These are phyloP conservation scores for Cetonia aurata DNA, from an alignment of 2,888 invertebrate species.

Conservation along the genomic window DNA sequence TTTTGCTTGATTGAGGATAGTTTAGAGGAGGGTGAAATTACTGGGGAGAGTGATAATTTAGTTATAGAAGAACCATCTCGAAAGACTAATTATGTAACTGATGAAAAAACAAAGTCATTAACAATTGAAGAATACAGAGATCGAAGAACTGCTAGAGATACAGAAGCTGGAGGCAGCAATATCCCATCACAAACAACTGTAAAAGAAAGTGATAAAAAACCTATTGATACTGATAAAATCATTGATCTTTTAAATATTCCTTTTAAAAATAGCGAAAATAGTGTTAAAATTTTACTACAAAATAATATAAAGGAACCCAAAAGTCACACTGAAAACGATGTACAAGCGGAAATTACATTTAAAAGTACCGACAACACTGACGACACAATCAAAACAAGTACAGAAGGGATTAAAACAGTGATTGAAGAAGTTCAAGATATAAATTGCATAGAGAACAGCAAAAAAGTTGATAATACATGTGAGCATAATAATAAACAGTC, in stretches of 20 bases:
- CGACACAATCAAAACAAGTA: neutral
- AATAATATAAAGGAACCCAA: neutral
- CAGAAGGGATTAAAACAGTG: neutral
- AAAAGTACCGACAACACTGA: neutral
- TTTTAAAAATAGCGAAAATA: too few relatives aligned
- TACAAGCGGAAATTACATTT: neutral
- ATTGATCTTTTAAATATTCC: too few relatives aligned
- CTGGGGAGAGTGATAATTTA: conserved; percentile 9
- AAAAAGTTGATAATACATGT: too few relatives aligned
- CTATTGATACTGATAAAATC: neutral
- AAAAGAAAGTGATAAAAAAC: neutral
- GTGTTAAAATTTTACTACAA: too few relatives aligned
- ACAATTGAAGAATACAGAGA: conserved; percentile 31
- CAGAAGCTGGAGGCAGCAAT: neutral
- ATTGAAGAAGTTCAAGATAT: neutral
- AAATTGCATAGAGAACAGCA: too few relatives aligned
- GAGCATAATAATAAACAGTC: neutral
- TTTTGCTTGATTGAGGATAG: neutral
- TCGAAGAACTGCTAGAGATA: neutral
- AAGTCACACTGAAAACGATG: neutral
- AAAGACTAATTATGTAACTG: neutral
- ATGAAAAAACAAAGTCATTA: conserved; percentile 7
- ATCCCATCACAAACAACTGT: too few relatives aligned
- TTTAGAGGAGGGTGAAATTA: conserved; percentile 26
- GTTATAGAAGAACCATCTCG: conserved; percentile 15